Evolutionary conservation across 2,797 vertebrate genomes (phyloP), one percentile per base, ranked within the genome.

Genomic region (Argentina silus): DNA sequence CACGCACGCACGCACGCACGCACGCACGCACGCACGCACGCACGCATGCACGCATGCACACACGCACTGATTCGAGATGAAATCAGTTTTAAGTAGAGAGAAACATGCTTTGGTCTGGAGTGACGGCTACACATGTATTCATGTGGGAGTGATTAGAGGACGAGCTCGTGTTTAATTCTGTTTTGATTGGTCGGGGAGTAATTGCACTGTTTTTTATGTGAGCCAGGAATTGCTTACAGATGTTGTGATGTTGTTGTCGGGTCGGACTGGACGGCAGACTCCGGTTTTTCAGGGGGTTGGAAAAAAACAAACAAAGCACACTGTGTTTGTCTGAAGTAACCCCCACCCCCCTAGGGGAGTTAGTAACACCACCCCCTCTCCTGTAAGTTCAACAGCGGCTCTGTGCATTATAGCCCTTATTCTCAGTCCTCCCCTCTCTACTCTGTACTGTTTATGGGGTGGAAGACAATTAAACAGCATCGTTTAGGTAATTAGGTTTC

Each of bases 281-380:
- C 68, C 85, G 80, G 80, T 66, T 87, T 91, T 91, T 88, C 79
- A 17, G 80, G 81, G 84, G 88, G 84, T 85, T 85, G 84, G 45
- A 71, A 88, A 85, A 90, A 91, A 91, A 90, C 85, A 90, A 93
- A 94, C 90, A 92, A 91, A 92, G 87, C 85, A 11, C 82, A 77
- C 86, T 89, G 88, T 92, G 87, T 93, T 92, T 91, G 87, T 91
- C 83, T 91, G 90, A 92, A 90, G 90, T 90, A 86, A 87, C 87
- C 88, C 91, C 84, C 84, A 81, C 79, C 69, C 81, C 86, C 89
- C 84, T 84, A 79, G 73, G 88, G 81, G 88, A 88, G 82, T 81
- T 87, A 68, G 14, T 83, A 88, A 85, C 85, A 72, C 74, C 61
- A 7, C 70, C 70, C 75, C 23, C 12, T 68, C 64, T 15, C 57